Evolutionary conservation across 2,797 vertebrate species (phyloP), one percentile per base, ranked within the genome.

Genomic region (Poliocrania exsul): DNA sequence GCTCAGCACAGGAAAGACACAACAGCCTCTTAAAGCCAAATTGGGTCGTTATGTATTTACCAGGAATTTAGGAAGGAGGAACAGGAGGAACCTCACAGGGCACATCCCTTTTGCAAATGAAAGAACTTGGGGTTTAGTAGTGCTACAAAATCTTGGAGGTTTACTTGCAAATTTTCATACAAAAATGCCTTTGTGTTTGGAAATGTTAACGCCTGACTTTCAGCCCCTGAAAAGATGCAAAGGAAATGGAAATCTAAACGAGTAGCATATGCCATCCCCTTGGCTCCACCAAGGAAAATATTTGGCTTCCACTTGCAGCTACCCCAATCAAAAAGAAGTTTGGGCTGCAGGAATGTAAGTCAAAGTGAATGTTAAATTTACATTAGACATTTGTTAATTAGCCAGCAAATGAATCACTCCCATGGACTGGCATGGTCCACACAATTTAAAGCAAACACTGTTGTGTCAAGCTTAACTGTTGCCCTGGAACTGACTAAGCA

Each of bases 221-320:
- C 81, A 80, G 64, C 31, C 85, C 62, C 86, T 82, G 65, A 80
- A 94, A 94, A 92, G 95, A 95, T 95, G 96, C 94, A 93, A 91
- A 95, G 95, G 94, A 95, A 97, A 94, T 86, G 73, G 94, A 95
- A 94, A 96, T 62, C 92, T 92, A 94, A 95, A 95, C 2, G 65
- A 95, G 81, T 5, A 93, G 90, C 88, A 94, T 53, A 93, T 88
- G 78, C 92, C 95, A 94, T 79, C 88, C 84, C 73, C 84, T 92
- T 50, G 28, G 75, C 92, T 91, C 80, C 92, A 96, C 89, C 94
- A 95, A 86, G 0, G 9, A 92, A 95, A 97, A 96, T 97, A 95
- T 95, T 95, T 96, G 94, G 87, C 90, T 96, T 96, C 89, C 91
- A 96, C 94, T 96, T 90, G 88, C 89, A 95, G 86, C 71, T 88